Evolutionary conservation across 2,888 invertebrate genomes (phyloP), one percentile per base, ranked within the genome.

Genomic region (Drosophila kuntzei): DNA sequence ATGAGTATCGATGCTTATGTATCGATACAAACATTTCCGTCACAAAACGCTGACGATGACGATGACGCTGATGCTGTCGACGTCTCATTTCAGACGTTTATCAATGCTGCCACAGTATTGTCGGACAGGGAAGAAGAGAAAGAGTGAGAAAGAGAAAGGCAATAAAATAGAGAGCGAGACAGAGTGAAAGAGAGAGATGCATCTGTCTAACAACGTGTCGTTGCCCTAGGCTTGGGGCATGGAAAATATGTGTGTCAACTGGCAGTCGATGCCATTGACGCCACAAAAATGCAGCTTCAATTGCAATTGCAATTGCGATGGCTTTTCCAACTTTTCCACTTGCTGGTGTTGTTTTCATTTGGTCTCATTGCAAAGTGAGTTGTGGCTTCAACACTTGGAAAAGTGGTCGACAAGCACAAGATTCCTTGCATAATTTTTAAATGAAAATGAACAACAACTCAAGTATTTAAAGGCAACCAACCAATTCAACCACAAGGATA

Each of bases 11-110:
- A 43, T 79, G 60, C 54, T 36, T 60, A 62, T 73, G 82, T 81
- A 87, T 89, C 87, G 88, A 85, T 87, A 86, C 75, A 74, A 89
- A 84, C 82, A 83, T 81, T 81, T 83, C 88, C 82, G 88, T 69
- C 68, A 70, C 76, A 81, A 81, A 87, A 89, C 87, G 81, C 85
- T 82, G 73, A 89, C 36, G 72, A 55, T 36, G 44, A 72, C 36
- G 65, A 39, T 71, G 68, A 41, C 54, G 60, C 18, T 34, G 67
- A 55, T 55, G 60, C 29, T 7, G 39, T 37, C 27, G 14, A 64
- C 29, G 72, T 32, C 55, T 41, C 27, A 46, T 46, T 76, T 75
- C 62, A 74, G 79, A 75, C 61, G 76, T 69, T 69, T 69, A 75
- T 62, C 75, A 68, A 78, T 77, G 54, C 55, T 44, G 27, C 14